These are phyloP conservation scores for Zaprionus capensis DNA, from an alignment of 1,140 invertebrate genomes.

Conservation along the genomic window DNA sequence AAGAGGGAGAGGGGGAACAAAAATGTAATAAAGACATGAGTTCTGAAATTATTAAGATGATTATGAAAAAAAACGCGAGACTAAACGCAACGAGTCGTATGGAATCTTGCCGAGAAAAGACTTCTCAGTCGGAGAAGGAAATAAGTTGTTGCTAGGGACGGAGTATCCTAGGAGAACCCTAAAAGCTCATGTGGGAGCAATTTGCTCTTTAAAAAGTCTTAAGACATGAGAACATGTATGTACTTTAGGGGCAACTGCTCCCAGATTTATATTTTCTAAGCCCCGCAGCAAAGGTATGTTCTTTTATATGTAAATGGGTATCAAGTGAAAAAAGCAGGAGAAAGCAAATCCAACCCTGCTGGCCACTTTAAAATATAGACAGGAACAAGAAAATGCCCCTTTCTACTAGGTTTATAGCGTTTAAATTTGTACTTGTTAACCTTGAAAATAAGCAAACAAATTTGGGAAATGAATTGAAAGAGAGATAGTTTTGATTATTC, in stretches of 20 bases:
- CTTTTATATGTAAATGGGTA: not conserved
- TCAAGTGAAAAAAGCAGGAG: no score
- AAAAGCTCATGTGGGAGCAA: slow-evolving; percentile 26
- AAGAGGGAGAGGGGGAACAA: not conserved
- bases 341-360: no score
- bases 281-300: not conserved
- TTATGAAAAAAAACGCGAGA: slow-evolving; percentile 45
- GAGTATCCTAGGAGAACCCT: slow-evolving; percentile 23
- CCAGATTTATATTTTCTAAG: not conserved
- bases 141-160: slow-evolving; percentile 11
- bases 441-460: no score
- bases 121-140: slow-evolving; percentile 13
- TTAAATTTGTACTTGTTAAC: no score
- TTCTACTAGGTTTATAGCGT: no score
- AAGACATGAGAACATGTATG: slow-evolving; percentile 15
- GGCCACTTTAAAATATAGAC: no score
- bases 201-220: slow-evolving; percentile 16
- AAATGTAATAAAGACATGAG: slow-evolving; percentile 80
- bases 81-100: slow-evolving; percentile 38
- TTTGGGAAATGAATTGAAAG: no score
- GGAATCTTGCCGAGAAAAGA: slow-evolving; percentile 11
- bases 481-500: no score
- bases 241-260: not conserved
- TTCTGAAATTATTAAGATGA: slow-evolving; percentile 78
- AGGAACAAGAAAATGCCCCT: no score